phyloP scores from a whole-genome alignment of 2,888 invertebrate species.

The Sesia bembeciformis region DNA sequence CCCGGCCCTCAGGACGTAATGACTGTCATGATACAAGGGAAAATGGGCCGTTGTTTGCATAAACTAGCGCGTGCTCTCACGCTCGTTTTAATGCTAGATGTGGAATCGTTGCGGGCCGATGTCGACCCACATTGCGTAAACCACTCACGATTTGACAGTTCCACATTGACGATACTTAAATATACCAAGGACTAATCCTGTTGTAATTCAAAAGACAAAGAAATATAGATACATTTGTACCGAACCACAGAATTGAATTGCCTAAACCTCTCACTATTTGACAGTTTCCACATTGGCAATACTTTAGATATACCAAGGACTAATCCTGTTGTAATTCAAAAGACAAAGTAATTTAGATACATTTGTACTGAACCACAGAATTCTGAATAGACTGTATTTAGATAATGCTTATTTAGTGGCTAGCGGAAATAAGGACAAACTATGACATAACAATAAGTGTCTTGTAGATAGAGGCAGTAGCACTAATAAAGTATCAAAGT shows the following conservation, averaged over 20 bases:
- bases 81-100: constrained; percentile 45
- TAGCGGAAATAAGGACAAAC: too few species aligned
- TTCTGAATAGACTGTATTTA: too few species aligned
- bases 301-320: neutral
- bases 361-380: too few species aligned
- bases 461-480: too few species aligned
- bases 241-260: constrained; percentile 9
- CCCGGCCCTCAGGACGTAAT: constrained; percentile 37
- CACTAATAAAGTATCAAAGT: too few species aligned
- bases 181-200: neutral
- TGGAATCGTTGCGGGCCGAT: constrained; percentile 13
- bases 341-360: too few species aligned
- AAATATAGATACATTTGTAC: too few species aligned
- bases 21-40: constrained; percentile 45
- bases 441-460: too few species aligned
- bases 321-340: neutral
- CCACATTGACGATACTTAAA: neutral
- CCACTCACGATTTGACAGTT: constrained; percentile 26
- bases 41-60: constrained; percentile 54
- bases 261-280: constrained; percentile 25
- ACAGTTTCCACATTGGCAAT: constrained; percentile 15
- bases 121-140: constrained; percentile 34
- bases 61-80: constrained; percentile 46
- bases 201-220: too few species aligned
- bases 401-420: too few species aligned